phyloP scores from a whole-genome alignment of 1,140 invertebrate genomes.

The Meloidogyne hapla region DNA sequence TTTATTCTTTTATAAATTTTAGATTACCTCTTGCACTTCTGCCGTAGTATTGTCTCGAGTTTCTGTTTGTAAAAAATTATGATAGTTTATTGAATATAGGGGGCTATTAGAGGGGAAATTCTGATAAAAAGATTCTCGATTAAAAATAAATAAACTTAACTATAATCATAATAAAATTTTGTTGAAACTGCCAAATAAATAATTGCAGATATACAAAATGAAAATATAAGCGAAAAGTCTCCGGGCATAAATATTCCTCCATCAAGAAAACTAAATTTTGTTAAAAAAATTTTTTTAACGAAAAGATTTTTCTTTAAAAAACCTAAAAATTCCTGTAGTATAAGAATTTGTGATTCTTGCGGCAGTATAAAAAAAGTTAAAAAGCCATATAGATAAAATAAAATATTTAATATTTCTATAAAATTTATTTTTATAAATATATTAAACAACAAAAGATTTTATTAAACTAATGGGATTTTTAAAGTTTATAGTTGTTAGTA shows the following conservation, averaged over 20 bases:
- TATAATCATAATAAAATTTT: neutral
- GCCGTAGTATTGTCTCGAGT: too few relatives aligned
- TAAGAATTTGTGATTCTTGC: neutral
- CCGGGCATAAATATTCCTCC: neutral
- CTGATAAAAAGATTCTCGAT: too few relatives aligned
- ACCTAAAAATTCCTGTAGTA: neutral
- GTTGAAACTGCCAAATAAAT: neutral
- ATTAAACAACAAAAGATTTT: too few relatives aligned
- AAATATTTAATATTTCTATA: neutral
- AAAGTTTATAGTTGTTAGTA: too few relatives aligned
- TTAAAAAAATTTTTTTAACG: neutral
- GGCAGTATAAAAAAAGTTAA: neutral
- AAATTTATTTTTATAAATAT: too few relatives aligned
- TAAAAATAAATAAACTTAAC: neutral
- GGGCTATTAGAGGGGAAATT: too few relatives aligned
- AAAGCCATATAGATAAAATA: neutral
- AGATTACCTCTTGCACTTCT: too few relatives aligned
- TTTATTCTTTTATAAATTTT: too few relatives aligned
- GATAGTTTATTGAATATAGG: too few relatives aligned
- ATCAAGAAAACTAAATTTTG: neutral
- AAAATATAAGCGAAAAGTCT: neutral
- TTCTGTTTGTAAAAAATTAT: too few relatives aligned
- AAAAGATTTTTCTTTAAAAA: neutral
- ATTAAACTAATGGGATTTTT: too few relatives aligned
- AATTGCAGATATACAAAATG: neutral